Evolutionary conservation across 2,888 invertebrate genomes (phyloP).

Genomic region (Acronicta aceris): DNA sequence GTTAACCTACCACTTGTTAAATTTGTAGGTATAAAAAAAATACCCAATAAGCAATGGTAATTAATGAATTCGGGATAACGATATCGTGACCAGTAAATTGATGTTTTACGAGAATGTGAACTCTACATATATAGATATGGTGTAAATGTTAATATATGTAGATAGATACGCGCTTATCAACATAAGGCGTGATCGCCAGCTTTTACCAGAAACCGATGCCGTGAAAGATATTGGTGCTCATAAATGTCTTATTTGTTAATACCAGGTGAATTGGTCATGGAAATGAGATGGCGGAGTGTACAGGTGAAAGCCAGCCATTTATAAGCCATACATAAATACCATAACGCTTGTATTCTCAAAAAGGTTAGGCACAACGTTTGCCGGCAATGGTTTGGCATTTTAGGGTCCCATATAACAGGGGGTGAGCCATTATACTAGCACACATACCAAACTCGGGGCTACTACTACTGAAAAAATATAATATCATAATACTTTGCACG

Average conservation of each 20-base stretch:
- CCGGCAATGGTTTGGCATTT: background rate
- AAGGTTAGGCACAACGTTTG: background rate
- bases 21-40: no score
- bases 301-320: background rate
- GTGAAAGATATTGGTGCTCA: slow-evolving; percentile 12
- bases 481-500: no score
- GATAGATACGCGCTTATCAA: slow-evolving; percentile 33
- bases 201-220: slow-evolving; percentile 33
- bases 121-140: slow-evolving; percentile 7
- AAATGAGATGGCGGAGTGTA: slow-evolving; percentile 3
- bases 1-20: no score
- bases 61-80: slow-evolving; percentile 24
- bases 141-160: slow-evolving; percentile 44
- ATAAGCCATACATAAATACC: background rate
- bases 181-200: background rate
- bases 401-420: no score
- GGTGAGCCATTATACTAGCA: no score
- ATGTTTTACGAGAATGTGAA: slow-evolving; percentile 33
- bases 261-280: slow-evolving; percentile 24
- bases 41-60: no score
- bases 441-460: no score
- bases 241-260: slow-evolving; percentile 11
- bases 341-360: background rate
- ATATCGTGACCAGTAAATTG: slow-evolving; percentile 34
- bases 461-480: no score